Evolutionary conservation across 2,888 invertebrate species (phyloP).

Genomic region (Apocheima hispidaria): DNA sequence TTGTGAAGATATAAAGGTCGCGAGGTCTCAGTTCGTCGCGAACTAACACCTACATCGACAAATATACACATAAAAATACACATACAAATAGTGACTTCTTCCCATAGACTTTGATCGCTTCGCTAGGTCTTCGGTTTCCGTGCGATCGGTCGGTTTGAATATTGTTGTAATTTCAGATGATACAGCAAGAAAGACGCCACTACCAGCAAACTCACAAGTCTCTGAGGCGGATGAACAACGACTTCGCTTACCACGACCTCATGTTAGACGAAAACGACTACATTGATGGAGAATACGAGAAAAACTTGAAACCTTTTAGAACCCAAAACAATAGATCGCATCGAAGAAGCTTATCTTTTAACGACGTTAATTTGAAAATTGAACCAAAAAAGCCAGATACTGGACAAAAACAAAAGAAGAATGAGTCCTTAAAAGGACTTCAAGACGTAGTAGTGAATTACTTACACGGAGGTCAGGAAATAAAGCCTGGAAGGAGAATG

Average conservation of each 20-base stretch:
- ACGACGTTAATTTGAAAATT: too few species aligned
- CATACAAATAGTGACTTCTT: too few species aligned
- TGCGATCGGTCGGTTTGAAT: too few species aligned
- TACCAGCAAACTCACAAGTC: not conserved
- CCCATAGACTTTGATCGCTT: too few species aligned
- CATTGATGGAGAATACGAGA: slow-evolving; percentile 47
- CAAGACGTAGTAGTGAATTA: not conserved
- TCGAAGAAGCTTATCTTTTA: not conserved
- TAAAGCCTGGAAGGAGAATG: not conserved
- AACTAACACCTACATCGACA: too few species aligned
- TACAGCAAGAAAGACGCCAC: slow-evolving; percentile 2
- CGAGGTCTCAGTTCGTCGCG: too few species aligned
- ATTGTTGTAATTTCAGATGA: not conserved
- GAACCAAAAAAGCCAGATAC: not conserved
- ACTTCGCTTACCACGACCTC: slow-evolving; percentile 55
- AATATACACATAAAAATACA: too few species aligned
- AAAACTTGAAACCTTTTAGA: slow-evolving; percentile 35
- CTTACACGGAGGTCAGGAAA: not conserved
- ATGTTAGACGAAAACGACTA: slow-evolving; percentile 32
- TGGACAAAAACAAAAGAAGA: not conserved
- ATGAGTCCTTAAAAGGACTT: not conserved
- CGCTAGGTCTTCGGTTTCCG: too few species aligned
- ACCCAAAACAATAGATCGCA: not conserved
- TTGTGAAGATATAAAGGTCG: too few species aligned
- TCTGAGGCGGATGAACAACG: slow-evolving; percentile 15